Percentiles rank a stretch among this genome's conserved stretches.
phyloP scores from a whole-genome alignment of 2,888 invertebrate species.

The Cynaeus angustus region DNA sequence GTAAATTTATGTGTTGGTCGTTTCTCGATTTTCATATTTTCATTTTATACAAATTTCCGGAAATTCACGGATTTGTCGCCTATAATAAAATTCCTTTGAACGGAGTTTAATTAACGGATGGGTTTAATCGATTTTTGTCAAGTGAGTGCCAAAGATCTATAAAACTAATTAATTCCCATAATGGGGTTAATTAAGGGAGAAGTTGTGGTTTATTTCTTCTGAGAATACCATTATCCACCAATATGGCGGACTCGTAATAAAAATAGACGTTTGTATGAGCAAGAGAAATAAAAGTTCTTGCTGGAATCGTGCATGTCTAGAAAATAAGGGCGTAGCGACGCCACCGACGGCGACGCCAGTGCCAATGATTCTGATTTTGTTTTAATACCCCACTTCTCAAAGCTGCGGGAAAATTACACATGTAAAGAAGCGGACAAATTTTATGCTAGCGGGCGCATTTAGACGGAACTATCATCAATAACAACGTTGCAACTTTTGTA shows the following conservation, averaged over 20 bases:
- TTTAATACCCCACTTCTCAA: conserved; percentile 25
- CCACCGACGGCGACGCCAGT: conserved; percentile 46
- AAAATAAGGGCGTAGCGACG: conserved; percentile 43
- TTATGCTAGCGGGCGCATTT: too few species aligned
- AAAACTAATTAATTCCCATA: conserved; percentile 41
- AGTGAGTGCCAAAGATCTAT: conserved; percentile 35
- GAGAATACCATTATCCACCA: conserved; percentile 26
- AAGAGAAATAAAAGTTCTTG: conserved; percentile 41
- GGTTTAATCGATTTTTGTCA: conserved; percentile 40
- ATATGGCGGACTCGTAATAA: conserved; percentile 40
- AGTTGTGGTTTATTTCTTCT: conserved; percentile 19
- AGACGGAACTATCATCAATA: too few species aligned
- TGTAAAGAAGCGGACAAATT: background rate
- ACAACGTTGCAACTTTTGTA: too few species aligned
- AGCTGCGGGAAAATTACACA: conserved; percentile 8
- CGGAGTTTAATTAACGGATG: conserved; percentile 41
- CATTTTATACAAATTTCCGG: conserved; percentile 22
- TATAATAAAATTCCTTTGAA: conserved; percentile 32
- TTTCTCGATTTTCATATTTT: conserved; percentile 40
- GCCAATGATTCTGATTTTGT: conserved; percentile 34
- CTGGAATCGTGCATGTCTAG: conserved; percentile 37
- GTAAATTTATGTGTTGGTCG: conserved; percentile 38
- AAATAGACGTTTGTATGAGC: conserved; percentile 44
- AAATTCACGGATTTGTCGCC: conserved; percentile 28
- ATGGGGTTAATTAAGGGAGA: conserved; percentile 42